phyloP scores from a whole-genome alignment of 2,888 invertebrate species.

The Scaptomyza parva region DNA sequence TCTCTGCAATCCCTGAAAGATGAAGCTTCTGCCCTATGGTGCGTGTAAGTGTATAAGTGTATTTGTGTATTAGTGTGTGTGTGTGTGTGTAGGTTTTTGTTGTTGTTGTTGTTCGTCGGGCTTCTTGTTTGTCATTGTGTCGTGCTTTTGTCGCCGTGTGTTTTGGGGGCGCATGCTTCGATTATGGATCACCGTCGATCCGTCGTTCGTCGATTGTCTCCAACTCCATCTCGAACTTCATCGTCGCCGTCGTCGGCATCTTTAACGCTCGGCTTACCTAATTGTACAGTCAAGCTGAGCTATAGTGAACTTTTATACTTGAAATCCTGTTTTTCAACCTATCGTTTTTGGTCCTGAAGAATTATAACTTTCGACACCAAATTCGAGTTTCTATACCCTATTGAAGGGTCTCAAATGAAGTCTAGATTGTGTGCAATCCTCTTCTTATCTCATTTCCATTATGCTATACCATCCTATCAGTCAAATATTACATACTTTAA shows the following conservation, averaged over 20 bases:
- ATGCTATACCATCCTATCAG: too few relatives aligned
- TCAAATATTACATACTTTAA: too few relatives aligned
- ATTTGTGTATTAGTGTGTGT: too few relatives aligned
- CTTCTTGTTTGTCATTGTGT: slow-evolving; percentile 36
- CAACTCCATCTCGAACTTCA: too few relatives aligned
- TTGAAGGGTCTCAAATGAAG: too few relatives aligned
- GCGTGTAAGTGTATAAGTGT: slow-evolving; percentile 18
- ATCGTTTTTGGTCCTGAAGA: too few relatives aligned
- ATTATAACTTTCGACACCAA: too few relatives aligned
- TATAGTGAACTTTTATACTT: neutral
- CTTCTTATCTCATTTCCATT: too few relatives aligned
- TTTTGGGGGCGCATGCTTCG: slow-evolving; percentile 43
- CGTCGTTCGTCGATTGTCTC: slow-evolving; percentile 18
- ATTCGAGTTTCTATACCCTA: too few relatives aligned
- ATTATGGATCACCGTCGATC: slow-evolving; percentile 11
- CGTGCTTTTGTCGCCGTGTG: slow-evolving; percentile 18
- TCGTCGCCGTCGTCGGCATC: slow-evolving; percentile 26
- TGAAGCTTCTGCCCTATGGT: slow-evolving; percentile 7
- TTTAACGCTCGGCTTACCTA: slow-evolving; percentile 58
- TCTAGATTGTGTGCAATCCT: too few relatives aligned
- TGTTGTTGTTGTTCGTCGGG: too few relatives aligned
- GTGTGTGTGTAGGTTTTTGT: slow-evolving; percentile 10
- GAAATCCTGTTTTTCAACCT: too few relatives aligned
- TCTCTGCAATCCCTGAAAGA: slow-evolving; percentile 17
- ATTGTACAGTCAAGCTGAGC: neutral